Evolutionary conservation across 2,888 invertebrate genomes (phyloP).

Genomic region (Keiferia lycopersicella): DNA sequence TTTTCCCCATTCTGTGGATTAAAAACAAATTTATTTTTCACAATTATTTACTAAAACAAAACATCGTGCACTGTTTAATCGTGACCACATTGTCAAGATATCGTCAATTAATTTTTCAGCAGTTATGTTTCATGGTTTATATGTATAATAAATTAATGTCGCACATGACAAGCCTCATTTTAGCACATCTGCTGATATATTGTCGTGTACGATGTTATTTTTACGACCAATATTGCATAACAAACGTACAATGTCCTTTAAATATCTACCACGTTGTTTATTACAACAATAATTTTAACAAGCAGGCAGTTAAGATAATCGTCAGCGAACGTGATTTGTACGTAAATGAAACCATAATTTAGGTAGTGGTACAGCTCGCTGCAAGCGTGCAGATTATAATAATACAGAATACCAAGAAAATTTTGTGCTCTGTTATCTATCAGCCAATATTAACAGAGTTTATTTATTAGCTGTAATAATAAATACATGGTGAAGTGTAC

Average conservation of each 20-base stretch:
- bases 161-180: neutral
- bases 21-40: neutral
- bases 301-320: neutral
- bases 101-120: neutral
- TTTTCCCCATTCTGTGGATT: conserved; percentile 27
- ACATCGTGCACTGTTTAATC: neutral
- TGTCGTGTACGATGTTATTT: neutral
- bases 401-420: conserved; percentile 24
- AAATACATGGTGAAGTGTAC: conserved; percentile 50
- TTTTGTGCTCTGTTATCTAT: conserved; percentile 44
- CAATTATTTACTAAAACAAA: neutral
- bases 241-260: neutral
- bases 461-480: conserved; percentile 58
- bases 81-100: too few species aligned
- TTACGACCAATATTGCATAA: neutral
- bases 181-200: neutral
- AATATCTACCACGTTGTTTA: neutral
- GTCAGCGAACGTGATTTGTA: neutral
- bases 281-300: too few species aligned
- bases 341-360: too few species aligned
- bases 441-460: conserved; percentile 49
- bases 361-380: neutral
- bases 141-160: neutral
- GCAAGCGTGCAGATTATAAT: neutral
- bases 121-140: neutral